A percentile compares a stretch with the other conserved stretches of the same genome.
Evolutionary conservation across 2,888 invertebrate species (phyloP).

Genomic region (Cosmia pyralina): DNA sequence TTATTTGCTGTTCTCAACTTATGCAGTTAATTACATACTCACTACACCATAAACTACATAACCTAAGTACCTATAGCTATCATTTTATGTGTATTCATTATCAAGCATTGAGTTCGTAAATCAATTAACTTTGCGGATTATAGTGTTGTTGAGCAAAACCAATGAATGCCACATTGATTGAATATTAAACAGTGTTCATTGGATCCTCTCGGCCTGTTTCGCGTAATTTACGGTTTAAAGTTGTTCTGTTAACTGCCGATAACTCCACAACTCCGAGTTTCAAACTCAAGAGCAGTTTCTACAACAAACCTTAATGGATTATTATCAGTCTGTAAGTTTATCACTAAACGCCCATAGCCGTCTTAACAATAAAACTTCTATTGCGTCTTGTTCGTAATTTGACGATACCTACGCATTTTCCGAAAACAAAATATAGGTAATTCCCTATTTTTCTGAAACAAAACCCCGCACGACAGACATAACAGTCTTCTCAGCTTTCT

Average conservation of each 20-base stretch:
- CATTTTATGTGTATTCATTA: neutral
- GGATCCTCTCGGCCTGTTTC: neutral
- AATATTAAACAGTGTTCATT: constrained; percentile 15
- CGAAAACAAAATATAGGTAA: no score
- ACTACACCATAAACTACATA: neutral
- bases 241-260: constrained; percentile 8
- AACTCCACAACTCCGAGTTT: constrained; percentile 6
- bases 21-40: neutral
- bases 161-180: constrained; percentile 20
- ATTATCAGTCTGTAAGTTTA: neutral
- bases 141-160: neutral
- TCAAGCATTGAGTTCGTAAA: neutral
- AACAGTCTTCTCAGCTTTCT: neutral
- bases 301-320: neutral
- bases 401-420: neutral
- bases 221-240: constrained; percentile 4
- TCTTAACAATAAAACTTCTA: no score
- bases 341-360: no score
- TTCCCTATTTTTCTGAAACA: neutral
- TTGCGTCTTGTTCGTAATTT: no score
- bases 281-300: neutral
- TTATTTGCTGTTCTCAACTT: neutral
- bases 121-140: constrained; percentile 5
- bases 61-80: neutral
- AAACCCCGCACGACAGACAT: neutral